A percentile compares a stretch with the other conserved stretches of the same genome.
Evolutionary conservation across 2,113 vertebrate species (phyloP).

Genomic region (Peromyscus leucopus): DNA sequence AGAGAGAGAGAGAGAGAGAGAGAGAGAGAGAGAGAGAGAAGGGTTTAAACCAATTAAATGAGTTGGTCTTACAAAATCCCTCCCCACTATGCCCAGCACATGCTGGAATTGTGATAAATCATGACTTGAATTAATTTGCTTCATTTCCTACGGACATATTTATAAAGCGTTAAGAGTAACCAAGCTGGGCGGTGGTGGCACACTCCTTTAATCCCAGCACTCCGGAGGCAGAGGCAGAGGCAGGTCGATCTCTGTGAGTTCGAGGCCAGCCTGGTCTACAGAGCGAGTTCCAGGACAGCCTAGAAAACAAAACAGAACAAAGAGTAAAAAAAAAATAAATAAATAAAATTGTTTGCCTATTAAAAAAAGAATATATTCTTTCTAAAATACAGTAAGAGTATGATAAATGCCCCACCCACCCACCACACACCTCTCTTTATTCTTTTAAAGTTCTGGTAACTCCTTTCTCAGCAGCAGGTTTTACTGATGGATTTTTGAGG

Average conservation of each 20-base stretch:
- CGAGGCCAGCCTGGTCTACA: not conserved
- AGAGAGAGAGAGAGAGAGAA: too few relatives aligned
- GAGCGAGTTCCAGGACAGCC: too few relatives aligned
- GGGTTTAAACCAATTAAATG: constrained; percentile 4
- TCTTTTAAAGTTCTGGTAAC: constrained; percentile 61
- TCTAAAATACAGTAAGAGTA: not conserved
- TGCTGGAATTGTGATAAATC: constrained; percentile 6
- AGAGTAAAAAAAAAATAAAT: too few relatives aligned
- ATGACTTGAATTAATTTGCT: constrained; percentile 42
- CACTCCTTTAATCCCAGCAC: not conserved
- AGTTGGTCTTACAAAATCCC: not conserved
- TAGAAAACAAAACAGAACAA: too few relatives aligned
- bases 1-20: too few relatives aligned
- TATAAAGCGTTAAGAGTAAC: constrained; percentile 12
- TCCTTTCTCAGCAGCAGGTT: constrained; percentile 21
- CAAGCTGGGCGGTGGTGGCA: not conserved
- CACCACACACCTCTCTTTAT: not conserved
- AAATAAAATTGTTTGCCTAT: too few relatives aligned
- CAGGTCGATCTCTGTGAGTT: not conserved
- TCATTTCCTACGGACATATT: constrained; percentile 34
- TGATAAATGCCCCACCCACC: not conserved
- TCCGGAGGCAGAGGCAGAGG: not conserved
- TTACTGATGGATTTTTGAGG: constrained; percentile 71
- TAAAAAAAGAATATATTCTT: too few relatives aligned
- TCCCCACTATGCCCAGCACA: not conserved